Percentiles rank a stretch among this genome's conserved stretches.
These are phyloP conservation scores for Linnaemya tessellans DNA, from an alignment of 2,888 invertebrate genomes.

Conservation along the genomic window DNA sequence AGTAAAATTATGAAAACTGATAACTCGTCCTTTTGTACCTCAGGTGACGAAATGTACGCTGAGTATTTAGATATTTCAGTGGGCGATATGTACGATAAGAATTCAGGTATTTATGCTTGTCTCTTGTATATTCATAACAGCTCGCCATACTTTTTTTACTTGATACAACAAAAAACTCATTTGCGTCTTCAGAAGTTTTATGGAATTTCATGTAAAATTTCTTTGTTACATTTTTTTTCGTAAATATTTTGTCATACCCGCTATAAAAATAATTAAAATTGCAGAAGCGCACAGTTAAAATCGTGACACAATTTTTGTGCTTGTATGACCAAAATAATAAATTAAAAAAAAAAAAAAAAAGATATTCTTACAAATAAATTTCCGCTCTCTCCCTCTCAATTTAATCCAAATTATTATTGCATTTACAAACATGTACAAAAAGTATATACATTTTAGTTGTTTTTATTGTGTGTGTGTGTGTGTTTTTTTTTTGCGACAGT, in stretches of 20 bases:
- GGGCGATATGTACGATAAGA: neutral
- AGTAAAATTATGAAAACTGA: too few species aligned
- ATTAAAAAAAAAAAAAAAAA: constrained; percentile 68
- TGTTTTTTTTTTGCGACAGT: constrained; percentile 10
- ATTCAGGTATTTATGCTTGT: too few species aligned
- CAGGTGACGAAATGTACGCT: too few species aligned
- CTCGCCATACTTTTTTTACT: neutral
- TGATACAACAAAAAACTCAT: neutral
- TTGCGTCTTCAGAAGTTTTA: neutral
- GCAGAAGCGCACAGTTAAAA: constrained; percentile 53
- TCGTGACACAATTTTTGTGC: constrained; percentile 64
- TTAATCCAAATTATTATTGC: constrained; percentile 68
- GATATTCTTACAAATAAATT: constrained; percentile 66
- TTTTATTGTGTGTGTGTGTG: constrained; percentile 33
- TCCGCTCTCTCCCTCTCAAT: constrained; percentile 34
- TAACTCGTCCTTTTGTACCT: too few species aligned
- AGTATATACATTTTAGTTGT: constrained; percentile 2
- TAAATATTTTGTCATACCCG: neutral
- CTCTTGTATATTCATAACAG: neutral
- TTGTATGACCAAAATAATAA: constrained; percentile 61
- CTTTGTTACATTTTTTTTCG: neutral
- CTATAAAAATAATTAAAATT: constrained; percentile 54
- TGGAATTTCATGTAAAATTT: constrained; percentile 44
- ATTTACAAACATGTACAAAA: constrained; percentile 63
- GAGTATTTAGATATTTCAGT: too few species aligned